Evolutionary conservation across 2,113 vertebrate genomes (phyloP).

Genomic region (Crocuta crocuta): DNA sequence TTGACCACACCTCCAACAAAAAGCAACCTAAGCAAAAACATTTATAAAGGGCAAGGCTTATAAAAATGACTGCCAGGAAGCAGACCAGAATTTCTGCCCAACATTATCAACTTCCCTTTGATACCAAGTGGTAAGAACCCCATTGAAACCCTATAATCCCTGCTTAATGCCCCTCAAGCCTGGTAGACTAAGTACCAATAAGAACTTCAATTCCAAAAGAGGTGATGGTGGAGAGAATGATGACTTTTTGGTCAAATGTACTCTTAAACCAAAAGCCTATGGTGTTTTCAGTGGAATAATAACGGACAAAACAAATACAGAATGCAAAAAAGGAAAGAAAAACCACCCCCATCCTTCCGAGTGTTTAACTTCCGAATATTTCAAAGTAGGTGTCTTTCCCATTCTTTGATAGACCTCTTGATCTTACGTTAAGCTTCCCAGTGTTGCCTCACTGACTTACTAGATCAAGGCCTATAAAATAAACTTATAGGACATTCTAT

Average conservation of each 20-base stretch:
- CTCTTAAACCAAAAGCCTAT: constrained; percentile 53
- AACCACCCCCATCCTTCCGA: not conserved
- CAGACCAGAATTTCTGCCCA: not conserved
- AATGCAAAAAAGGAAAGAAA: constrained; percentile 43
- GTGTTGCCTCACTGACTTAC: not conserved
- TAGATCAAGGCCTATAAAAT: constrained; percentile 20
- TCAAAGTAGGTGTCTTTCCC: not conserved
- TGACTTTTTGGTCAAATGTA: not conserved
- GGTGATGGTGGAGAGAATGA: not conserved
- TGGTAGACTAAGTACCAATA: not conserved
- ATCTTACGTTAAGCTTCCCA: not conserved
- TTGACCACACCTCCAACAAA: not conserved
- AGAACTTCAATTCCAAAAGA: not conserved
- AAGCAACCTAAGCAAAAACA: not conserved
- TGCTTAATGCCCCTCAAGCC: not conserved
- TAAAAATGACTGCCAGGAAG: not conserved
- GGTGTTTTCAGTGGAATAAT: constrained; percentile 45
- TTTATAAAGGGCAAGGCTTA: not conserved
- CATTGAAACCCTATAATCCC: not conserved
- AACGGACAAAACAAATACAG: constrained; percentile 14
- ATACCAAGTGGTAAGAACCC: not conserved
- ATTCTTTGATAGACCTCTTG: not conserved
- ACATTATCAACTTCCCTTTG: not conserved
- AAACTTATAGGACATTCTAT: not conserved
- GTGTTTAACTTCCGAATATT: constrained; percentile 3